Evolutionary conservation across 2,888 invertebrate species (phyloP), one percentile per base, ranked within the genome.

Genomic region (Papilio elwesi): DNA sequence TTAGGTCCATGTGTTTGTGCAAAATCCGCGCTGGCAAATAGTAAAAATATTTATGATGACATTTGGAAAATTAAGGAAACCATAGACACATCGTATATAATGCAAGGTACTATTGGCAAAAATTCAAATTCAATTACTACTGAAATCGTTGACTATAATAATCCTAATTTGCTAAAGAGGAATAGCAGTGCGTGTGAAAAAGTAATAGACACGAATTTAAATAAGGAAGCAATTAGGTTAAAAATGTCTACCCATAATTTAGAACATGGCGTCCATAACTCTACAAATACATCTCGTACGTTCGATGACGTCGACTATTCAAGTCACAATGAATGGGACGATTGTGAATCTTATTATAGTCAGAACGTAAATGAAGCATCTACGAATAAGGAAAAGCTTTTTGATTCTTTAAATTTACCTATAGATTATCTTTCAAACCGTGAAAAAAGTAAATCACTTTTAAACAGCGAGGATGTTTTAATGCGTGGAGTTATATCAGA

Each of bases 1-100:
- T 75, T 89, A 63, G 87, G 85, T 38, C 67, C 79, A 5, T 89
- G 90, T 76, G 71, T 81, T 63, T 90, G 91, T 74, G 79, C 82
- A 52, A 91, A 89, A 76, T 85, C 89, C n/a, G 68, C 79, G 11
- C 70, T 83, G 47, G 77, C 80, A 57, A 75, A 77, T 38, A 82
- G 84, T 74, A 79, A 78, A 62, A 78, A 81, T 51, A 82, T 81
- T 70, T 84, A 86, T 51, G 78, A 81, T 70, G 78, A 75, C 69
- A 81, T 87, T 55, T 87, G 85, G 85, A 85, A 86, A 76, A 81
- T 77, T 13, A 77, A 82, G 69, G 78, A 82, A 68, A 73, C 73
- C 9, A 74, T 81, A 71, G 82, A 87, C 64, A 70, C 82, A 52
- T 87, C 90, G 0, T 89, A 89, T 38, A 87, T 90, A 52, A 84